Evolutionary conservation across 1,140 invertebrate genomes (phyloP).

Genomic region (Ceratina japonica): DNA sequence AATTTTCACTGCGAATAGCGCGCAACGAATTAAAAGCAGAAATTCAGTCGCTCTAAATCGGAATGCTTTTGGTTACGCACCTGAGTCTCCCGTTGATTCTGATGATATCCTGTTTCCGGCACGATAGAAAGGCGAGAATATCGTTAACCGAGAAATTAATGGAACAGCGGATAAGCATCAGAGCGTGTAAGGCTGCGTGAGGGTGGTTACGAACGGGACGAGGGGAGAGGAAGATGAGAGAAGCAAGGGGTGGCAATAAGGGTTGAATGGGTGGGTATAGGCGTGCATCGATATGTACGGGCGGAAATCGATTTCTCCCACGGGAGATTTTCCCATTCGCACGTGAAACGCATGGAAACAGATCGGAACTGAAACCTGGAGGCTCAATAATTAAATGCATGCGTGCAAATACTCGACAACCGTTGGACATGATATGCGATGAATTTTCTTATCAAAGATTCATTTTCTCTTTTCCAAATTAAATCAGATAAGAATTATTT

Average conservation of each 20-base stretch:
- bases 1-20: too few relatives aligned
- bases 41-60: background rate
- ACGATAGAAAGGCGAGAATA: constrained; percentile 22
- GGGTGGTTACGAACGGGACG: background rate
- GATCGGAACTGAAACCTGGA: constrained; percentile 8
- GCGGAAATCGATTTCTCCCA: constrained; percentile 62
- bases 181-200: constrained; percentile 10
- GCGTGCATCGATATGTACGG: constrained; percentile 46
- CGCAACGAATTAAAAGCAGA: background rate
- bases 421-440: background rate
- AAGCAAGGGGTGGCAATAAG: background rate
- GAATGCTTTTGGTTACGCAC: constrained; percentile 8
- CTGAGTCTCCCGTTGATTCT: constrained; percentile 16
- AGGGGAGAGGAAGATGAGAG: background rate
- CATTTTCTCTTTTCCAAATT: background rate
- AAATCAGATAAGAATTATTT: too few relatives aligned
- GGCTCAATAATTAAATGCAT: constrained; percentile 59
- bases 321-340: constrained; percentile 35
- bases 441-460: background rate
- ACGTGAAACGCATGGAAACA: constrained; percentile 45
- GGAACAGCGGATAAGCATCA: constrained; percentile 36
- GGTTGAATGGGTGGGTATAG: constrained; percentile 2
- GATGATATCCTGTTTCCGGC: constrained; percentile 29
- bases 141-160: constrained; percentile 45
- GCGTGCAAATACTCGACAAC: constrained; percentile 9